Percentiles rank a stretch among this genome's conserved stretches.
These are phyloP conservation scores for Incurvaria masculella DNA, from an alignment of 2,888 invertebrate species.

Conservation along the genomic window DNA sequence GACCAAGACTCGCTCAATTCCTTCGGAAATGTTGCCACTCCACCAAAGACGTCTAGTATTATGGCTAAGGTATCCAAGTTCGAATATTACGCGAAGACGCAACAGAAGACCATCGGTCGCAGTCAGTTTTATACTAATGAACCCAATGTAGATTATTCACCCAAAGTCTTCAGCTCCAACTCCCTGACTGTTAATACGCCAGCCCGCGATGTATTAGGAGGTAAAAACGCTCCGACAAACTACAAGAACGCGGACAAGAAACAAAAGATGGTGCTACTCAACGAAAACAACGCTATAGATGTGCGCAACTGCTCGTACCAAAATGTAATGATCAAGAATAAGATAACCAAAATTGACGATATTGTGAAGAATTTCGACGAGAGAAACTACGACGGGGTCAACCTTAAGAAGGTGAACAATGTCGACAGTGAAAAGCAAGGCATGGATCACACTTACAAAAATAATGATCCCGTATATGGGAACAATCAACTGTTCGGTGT, in stretches of 20 bases:
- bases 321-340: slow-evolving; percentile 40
- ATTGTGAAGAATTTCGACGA: slow-evolving; percentile 51
- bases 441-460: not conserved
- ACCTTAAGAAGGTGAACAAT: not conserved
- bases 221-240: slow-evolving; percentile 55
- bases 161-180: slow-evolving; percentile 80
- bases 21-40: not conserved
- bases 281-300: slow-evolving; percentile 39
- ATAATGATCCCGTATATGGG: not conserved
- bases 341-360: slow-evolving; percentile 41
- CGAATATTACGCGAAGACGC: slow-evolving; percentile 69
- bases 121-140: slow-evolving; percentile 45
- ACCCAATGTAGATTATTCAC: slow-evolving; percentile 49
- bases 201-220: slow-evolving; percentile 75
- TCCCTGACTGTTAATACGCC: slow-evolving; percentile 77
- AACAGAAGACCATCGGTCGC: slow-evolving; percentile 49
- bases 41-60: slow-evolving; percentile 50
- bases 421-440: not conserved
- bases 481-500: not conserved
- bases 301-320: slow-evolving; percentile 39
- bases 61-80: slow-evolving; percentile 78
- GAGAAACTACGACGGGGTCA: slow-evolving; percentile 19
- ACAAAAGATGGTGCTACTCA: slow-evolving; percentile 39
- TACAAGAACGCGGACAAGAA: slow-evolving; percentile 59
- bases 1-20: slow-evolving; percentile 35